Base-by-base conservation (phyloP, 2,888 invertebrate genomes). In the Microctonus hyperodae region DNA sequence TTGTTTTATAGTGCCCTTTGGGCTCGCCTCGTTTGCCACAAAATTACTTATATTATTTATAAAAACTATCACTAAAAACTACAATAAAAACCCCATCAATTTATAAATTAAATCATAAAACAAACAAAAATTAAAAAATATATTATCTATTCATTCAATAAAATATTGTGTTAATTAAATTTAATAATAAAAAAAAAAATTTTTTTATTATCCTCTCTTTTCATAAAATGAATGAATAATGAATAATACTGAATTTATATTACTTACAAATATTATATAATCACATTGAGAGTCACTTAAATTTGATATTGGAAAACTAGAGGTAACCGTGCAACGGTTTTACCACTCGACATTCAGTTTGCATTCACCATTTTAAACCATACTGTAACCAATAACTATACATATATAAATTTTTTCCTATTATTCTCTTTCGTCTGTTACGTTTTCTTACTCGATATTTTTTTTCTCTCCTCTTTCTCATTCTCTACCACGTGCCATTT, bases 401-500 rank as follows among this genome's bases (percentile, higher is more conserved):
- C 28, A 28, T 28, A n/a, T n/a, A n/a, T n/a, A n/a, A 44, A 7
- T 11, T 55, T 55, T 37, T 51, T 64, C 57, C 37, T 56, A 40
- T 64, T 57, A 51, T 53, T 57, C 67, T 22, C 72, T 63, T 33
- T 33, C 57, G 16, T 7, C 48, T 60, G 64, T 65, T 22, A 37
- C 51, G 67, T 58, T 55, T 48, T 58, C 28, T 56, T 50, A 59
- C 40, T 20, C 57, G 58, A 3, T 50, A 65, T 56, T 57, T 69
- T 55, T 67, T 66, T 51, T 48, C 56, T 58, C 51, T 73, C 70
- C 71, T 70, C 68, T 68, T 44, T 65, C 51, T 58, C 67, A 44
- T 59, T 63, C 70, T 55, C 60, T 67, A 68, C 69, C 50, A 56
- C 70, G 67, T 57, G 58, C 60, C 61, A 62, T 69, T 74, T 69